Percentiles rank a stretch among this genome's conserved stretches.
phyloP scores from a whole-genome alignment of 2,113 vertebrate genomes.

The Suncus etruscus region DNA sequence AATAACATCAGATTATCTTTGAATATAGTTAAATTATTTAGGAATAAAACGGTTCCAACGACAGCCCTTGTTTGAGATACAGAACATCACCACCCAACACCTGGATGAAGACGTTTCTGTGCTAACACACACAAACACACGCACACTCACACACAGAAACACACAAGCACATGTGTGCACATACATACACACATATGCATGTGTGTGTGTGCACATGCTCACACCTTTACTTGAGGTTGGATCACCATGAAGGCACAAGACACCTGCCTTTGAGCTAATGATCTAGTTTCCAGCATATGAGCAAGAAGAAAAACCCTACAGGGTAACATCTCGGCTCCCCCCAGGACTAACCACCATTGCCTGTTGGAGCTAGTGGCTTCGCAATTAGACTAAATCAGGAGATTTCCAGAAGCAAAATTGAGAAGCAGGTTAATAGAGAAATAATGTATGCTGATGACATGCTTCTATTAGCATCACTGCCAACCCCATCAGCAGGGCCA shows the following conservation, averaged over 20 bases:
- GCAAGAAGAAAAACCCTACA: conserved; percentile 41
- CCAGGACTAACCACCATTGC: conserved; percentile 26
- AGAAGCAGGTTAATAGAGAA: conserved; percentile 79
- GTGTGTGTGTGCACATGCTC: no score
- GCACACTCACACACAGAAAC: no score
- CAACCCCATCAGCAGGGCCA: neutral
- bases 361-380: conserved; percentile 39
- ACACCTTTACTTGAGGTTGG: neutral
- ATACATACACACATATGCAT: no score
- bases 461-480: conserved; percentile 60
- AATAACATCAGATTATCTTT: conserved; percentile 86
- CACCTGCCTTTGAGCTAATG: conserved; percentile 54
- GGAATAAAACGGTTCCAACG: conserved; percentile 67
- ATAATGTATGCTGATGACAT: conserved; percentile 80
- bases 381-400: conserved; percentile 81
- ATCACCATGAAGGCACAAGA: neutral
- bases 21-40: conserved; percentile 84
- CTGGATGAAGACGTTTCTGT: neutral
- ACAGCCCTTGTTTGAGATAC: conserved; percentile 24
- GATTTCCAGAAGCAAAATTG: conserved; percentile 80
- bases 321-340: neutral
- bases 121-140: neutral
- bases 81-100: conserved; percentile 26
- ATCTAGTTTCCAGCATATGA: conserved; percentile 55
- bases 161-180: no score